Base-by-base conservation (phyloP, 35 echinoderm and acorn worm species). In the Strongylocentrotus purpuratus region DNA sequence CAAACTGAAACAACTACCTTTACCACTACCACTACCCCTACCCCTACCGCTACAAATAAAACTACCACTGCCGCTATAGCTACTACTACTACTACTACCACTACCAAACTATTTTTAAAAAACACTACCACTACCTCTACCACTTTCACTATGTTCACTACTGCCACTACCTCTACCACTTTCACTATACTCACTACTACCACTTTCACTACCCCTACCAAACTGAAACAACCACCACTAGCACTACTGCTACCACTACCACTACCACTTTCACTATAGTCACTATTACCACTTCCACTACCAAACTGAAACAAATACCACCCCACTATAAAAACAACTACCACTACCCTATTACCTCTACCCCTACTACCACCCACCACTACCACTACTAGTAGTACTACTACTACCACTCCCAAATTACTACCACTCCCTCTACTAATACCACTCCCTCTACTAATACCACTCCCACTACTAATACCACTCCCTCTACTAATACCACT, bases 1-100 rank as follows among this genome's bases (percentile, higher is more conserved):
- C 33, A 89, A 85, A 46, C 46, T 46, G 0, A 14, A 28, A 92
- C 90, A 33, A 92, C 46, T 22, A 47, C 90, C 13, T 1, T 15
- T 92, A 47, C 46, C 28, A 92, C 90, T 92, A 92, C 90, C 28
- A 92, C 90, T 92, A 92, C 90, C 28, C 47, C 90, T 92, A 92
- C 89, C 87, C 33, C 35, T 45, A 92, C 89, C 41, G 46, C 89
- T 15, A 92, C 89, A 1, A 92, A 9, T 15, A 41, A 41, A 89
- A 92, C 89, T 92, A 92, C 89, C 14, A 92, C 89, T 92, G 31
- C 87, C 32, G 46, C 89, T 92, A 46, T n/a, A 9, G 31, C 88
- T 91, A 91, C 45, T 46, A 91, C 88, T 91, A 92, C 89, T 47
- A 92, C 89, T 92, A 5, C 89, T 47, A 92, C 89, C 31, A 92